These are phyloP conservation scores for Thripadectes ignobilis DNA, from an alignment of 2,797 vertebrate genomes.

Conservation along the genomic window DNA sequence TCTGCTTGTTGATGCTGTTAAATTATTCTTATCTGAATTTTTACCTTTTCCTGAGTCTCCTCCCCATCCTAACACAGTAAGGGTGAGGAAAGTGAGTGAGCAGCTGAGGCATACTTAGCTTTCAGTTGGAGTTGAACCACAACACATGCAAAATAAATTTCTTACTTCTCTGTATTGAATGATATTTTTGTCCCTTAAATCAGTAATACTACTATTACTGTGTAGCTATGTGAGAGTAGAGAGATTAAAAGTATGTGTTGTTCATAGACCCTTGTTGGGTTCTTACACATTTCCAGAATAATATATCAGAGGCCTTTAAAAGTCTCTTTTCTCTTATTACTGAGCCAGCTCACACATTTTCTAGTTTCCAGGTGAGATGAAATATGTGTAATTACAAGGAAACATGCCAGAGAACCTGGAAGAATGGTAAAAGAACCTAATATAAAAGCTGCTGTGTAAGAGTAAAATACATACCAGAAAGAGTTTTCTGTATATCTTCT, in stretches of 20 bases:
- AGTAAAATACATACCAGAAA: neutral
- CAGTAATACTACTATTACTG: neutral
- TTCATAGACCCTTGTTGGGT: neutral
- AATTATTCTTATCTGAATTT: neutral
- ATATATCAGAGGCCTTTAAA: neutral
- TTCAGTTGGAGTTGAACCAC: neutral
- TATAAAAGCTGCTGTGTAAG: neutral
- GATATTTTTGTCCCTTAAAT: neutral
- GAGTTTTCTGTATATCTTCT: neutral
- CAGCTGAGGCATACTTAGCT: neutral
- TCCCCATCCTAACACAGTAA: neutral
- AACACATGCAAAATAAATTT: neutral
- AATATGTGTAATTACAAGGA: neutral
- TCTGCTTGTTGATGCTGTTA: neutral
- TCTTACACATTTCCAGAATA: neutral
- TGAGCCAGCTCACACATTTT: neutral
- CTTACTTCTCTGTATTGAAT: neutral
- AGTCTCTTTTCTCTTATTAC: neutral
- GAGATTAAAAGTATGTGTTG: neutral
- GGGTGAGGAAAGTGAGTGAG: accelerated
- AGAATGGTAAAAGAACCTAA: neutral
- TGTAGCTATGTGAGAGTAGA: neutral
- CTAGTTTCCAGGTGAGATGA: neutral
- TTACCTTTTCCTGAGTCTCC: neutral
- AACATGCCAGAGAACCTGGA: neutral